A percentile compares a stretch with the other conserved stretches of the same genome.
phyloP scores from a whole-genome alignment of 2,888 invertebrate genomes.

The Lithosia quadra region DNA sequence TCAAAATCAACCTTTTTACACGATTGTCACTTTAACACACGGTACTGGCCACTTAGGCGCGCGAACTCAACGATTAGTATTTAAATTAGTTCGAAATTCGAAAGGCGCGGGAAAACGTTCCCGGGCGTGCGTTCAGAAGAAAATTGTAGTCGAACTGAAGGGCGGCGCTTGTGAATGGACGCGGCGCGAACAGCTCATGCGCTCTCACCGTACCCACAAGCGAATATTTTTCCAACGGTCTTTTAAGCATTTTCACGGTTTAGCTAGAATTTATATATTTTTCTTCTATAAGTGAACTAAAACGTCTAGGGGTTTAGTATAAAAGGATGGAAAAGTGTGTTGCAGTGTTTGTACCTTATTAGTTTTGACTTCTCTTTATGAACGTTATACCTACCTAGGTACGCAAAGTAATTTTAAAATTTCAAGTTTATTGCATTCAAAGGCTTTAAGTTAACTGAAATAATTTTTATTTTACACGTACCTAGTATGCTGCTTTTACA shows the following conservation, averaged over 20 bases:
- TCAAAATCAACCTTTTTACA: conserved; percentile 39
- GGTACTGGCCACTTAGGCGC: conserved; percentile 57
- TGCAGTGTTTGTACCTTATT: background rate
- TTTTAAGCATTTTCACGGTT: conserved; percentile 67
- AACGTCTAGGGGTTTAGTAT: conserved; percentile 50
- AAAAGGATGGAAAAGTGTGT: conserved; percentile 41
- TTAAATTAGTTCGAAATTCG: conserved; percentile 73
- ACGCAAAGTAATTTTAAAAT: background rate
- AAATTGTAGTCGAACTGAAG: conserved; percentile 79
- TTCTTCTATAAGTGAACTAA: conserved; percentile 58
- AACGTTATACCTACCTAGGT: too few relatives aligned
- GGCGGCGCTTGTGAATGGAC: conserved; percentile 73
- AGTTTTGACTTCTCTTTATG: conserved; percentile 10
- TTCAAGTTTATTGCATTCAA: background rate
- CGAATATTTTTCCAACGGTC: conserved; percentile 62
- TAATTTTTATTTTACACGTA: background rate
- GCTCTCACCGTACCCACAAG: conserved; percentile 60
- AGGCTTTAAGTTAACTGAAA: background rate
- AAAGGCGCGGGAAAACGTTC: conserved; percentile 69
- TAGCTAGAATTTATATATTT: conserved; percentile 53
- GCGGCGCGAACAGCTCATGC: conserved; percentile 70
- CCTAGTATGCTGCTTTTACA: background rate
- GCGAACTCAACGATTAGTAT: conserved; percentile 59
- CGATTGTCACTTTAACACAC: conserved; percentile 50
- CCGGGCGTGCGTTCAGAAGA: conserved; percentile 73